These are phyloP conservation scores for Leucophenga montana DNA, from an alignment of 2,888 invertebrate genomes.

Conservation along the genomic window DNA sequence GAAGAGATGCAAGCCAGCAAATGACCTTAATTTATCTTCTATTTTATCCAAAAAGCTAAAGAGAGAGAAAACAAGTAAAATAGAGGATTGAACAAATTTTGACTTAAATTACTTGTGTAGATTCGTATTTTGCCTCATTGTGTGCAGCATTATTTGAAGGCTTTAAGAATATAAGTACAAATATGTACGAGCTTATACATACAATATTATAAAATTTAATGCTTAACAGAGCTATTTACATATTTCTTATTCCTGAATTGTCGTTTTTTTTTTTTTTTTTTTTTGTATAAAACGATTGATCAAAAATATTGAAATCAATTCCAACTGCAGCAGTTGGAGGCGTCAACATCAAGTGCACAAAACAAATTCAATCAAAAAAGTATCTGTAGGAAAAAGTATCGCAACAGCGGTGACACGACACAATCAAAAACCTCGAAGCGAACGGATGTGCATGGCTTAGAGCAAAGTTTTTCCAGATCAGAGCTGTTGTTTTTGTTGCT, in stretches of 20 bases:
- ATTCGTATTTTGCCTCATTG: slow-evolving; percentile 38
- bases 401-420: slow-evolving; percentile 20
- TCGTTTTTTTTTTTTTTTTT: too few relatives aligned
- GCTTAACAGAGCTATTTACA: background rate
- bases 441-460: slow-evolving; percentile 43
- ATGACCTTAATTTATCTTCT: slow-evolving; percentile 73
- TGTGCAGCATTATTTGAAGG: background rate
- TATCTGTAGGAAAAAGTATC: slow-evolving; percentile 20
- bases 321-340: slow-evolving; percentile 28
- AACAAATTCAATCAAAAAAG: slow-evolving; percentile 59
- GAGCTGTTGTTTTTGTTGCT: too few relatives aligned
- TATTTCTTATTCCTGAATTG: background rate
- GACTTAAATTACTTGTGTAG: slow-evolving; percentile 51
- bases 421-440: slow-evolving; percentile 15
- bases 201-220: background rate
- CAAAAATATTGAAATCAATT: slow-evolving; percentile 45
- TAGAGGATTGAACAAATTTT: slow-evolving; percentile 23
- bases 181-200: background rate
- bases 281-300: slow-evolving; percentile 38
- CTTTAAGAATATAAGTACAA: background rate
- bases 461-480: background rate
- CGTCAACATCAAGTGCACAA: slow-evolving; percentile 47
- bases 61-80: slow-evolving; percentile 18
- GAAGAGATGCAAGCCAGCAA: slow-evolving; percentile 59
- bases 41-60: slow-evolving; percentile 36